These are phyloP conservation scores for Dendroctonus ponderosae DNA, from an alignment of 1,140 invertebrate genomes.

Conservation along the genomic window DNA sequence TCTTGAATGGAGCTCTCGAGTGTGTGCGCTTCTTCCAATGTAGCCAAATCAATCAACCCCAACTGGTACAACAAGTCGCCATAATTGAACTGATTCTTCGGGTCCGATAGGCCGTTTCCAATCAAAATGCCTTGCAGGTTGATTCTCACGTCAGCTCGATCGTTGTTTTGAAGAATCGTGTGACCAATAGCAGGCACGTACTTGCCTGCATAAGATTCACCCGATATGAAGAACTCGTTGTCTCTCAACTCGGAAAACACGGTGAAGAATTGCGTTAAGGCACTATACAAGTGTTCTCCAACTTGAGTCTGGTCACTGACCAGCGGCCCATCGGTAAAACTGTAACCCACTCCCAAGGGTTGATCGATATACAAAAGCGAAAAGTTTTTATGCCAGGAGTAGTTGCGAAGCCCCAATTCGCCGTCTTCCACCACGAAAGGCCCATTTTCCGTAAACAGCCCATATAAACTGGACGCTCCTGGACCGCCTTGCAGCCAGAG, in stretches of 20 bases:
- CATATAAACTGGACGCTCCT: conserved; percentile 67
- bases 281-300: conserved; percentile 63
- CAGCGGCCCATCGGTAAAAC: conserved; percentile 69
- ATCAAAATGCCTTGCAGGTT: conserved; percentile 76
- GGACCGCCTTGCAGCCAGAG: conserved; percentile 78
- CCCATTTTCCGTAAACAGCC: conserved; percentile 71
- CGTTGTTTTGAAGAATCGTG: conserved; percentile 69
- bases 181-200: conserved; percentile 75
- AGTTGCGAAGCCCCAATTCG: conserved; percentile 55
- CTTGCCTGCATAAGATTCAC: conserved; percentile 84
- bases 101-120: conserved; percentile 82
- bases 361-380: conserved; percentile 82
- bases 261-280: conserved; percentile 69
- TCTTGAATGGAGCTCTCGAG: conserved; percentile 57
- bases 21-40: conserved; percentile 56
- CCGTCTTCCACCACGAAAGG: conserved; percentile 55
- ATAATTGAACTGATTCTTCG: conserved; percentile 71
- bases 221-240: conserved; percentile 72
- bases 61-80: conserved; percentile 70
- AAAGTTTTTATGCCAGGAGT: conserved; percentile 58
- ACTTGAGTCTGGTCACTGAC: conserved; percentile 64
- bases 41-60: conserved; percentile 69
- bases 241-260: conserved; percentile 66
- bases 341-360: conserved; percentile 79
- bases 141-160: conserved; percentile 59